Percentiles rank a stretch among this genome's conserved stretches.
phyloP scores from a whole-genome alignment of 2,888 invertebrate species.

The Synanthedon formicaeformis region DNA sequence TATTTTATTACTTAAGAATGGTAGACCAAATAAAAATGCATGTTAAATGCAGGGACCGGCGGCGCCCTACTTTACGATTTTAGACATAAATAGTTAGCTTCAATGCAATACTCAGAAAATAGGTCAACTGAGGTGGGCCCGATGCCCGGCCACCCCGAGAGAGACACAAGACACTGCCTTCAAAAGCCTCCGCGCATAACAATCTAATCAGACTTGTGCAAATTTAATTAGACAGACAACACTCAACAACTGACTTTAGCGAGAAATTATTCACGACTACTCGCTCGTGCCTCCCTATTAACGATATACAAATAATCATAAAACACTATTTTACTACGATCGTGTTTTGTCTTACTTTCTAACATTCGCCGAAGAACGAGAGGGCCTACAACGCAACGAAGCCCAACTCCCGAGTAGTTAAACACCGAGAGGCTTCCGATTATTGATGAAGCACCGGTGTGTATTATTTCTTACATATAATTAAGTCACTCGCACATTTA shows the following conservation, averaged over 20 bases:
- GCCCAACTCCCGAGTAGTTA: slow-evolving; percentile 43
- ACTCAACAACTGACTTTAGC: slow-evolving; percentile 6
- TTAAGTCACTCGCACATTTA: background rate
- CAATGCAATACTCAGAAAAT: slow-evolving; percentile 68
- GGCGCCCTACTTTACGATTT: slow-evolving; percentile 54
- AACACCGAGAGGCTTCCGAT: slow-evolving; percentile 36
- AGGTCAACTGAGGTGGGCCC: slow-evolving; percentile 69
- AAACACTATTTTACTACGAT: slow-evolving; percentile 17
- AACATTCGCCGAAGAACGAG: slow-evolving; percentile 36
- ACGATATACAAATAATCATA: slow-evolving; percentile 22
- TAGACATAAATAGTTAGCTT: slow-evolving; percentile 61
- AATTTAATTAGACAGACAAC: slow-evolving; percentile 28
- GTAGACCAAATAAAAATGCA: slow-evolving; percentile 18
- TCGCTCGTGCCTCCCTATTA: slow-evolving; percentile 12
- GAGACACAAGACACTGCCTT: slow-evolving; percentile 48
- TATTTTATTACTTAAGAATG: too few species aligned
- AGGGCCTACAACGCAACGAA: slow-evolving; percentile 38
- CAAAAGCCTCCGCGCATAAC: slow-evolving; percentile 33
- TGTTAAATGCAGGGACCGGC: slow-evolving; percentile 38
- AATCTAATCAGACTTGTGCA: slow-evolving; percentile 34
- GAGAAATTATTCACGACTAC: slow-evolving; percentile 17
- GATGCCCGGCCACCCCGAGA: slow-evolving; percentile 56
- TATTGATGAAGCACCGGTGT: slow-evolving; percentile 43
- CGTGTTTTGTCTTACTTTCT: slow-evolving; percentile 39
- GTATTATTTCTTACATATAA: slow-evolving; percentile 4